A percentile compares a stretch with the other conserved stretches of the same genome.
Evolutionary conservation across 1,140 invertebrate genomes (phyloP).

Genomic region (Ridgeia piscesae): DNA sequence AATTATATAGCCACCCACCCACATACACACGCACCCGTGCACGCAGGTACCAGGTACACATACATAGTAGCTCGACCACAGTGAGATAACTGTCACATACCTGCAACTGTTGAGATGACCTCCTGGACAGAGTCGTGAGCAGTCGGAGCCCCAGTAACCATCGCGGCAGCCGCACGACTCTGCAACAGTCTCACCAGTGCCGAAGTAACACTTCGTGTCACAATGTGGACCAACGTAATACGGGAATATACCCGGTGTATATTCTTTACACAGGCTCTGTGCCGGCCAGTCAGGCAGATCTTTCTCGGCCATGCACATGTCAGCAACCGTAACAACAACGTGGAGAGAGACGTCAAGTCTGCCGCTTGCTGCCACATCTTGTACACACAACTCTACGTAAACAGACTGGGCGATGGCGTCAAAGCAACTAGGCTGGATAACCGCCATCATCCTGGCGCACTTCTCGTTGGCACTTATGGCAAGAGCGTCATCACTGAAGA

Average conservation of each 20-base stretch:
- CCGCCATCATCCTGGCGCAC: constrained; percentile 21
- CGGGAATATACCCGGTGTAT: constrained; percentile 7
- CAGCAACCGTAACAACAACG: neutral
- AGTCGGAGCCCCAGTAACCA: constrained; percentile 37
- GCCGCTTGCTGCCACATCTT: constrained; percentile 34
- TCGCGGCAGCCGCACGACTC: constrained; percentile 30
- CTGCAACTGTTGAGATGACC: constrained; percentile 31
- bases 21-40: neutral
- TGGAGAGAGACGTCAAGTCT: constrained; percentile 15
- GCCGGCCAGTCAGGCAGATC: neutral
- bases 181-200: constrained; percentile 22
- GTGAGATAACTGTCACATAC: neutral
- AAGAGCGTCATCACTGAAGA: constrained; percentile 17
- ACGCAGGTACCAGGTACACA: neutral
- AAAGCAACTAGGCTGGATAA: constrained; percentile 18
- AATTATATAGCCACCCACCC: neutral
- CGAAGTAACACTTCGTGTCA: constrained; percentile 34
- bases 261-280: neutral
- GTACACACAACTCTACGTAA: constrained; percentile 32
- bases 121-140: constrained; percentile 32
- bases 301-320: neutral
- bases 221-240: neutral
- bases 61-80: neutral
- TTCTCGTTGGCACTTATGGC: constrained; percentile 22
- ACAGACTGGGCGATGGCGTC: constrained; percentile 21